Evolutionary conservation across 1,140 invertebrate species (phyloP).

Genomic region (Diploscapter pachys): DNA sequence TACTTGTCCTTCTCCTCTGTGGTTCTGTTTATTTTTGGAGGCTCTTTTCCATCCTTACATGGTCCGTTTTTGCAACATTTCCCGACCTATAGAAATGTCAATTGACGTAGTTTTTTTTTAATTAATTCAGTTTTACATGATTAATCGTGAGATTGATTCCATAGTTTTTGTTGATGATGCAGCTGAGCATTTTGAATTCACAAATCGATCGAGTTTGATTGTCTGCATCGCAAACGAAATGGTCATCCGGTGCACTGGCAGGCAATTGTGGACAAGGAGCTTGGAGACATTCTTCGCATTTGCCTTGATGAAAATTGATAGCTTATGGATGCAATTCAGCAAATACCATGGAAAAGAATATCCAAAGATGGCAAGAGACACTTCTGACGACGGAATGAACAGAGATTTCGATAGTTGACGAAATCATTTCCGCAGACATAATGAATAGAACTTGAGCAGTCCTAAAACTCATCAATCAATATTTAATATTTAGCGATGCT

Average conservation of each 20-base stretch:
- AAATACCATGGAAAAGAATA: slow-evolving; percentile 49
- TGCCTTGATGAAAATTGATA: slow-evolving; percentile 30
- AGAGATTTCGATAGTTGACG: slow-evolving; percentile 45
- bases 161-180: slow-evolving; percentile 49
- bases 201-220: slow-evolving; percentile 48
- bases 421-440: slow-evolving; percentile 50
- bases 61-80: slow-evolving; percentile 42
- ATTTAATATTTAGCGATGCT: slow-evolving; percentile 15
- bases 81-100: slow-evolving; percentile 33
- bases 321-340: background rate
- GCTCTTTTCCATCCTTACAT: slow-evolving; percentile 32
- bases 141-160: slow-evolving; percentile 49
- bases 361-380: slow-evolving; percentile 43
- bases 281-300: slow-evolving; percentile 43
- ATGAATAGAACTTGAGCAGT: slow-evolving; percentile 14
- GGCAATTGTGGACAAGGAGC: slow-evolving; percentile 39
- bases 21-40: slow-evolving; percentile 46
- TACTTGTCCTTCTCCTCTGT: slow-evolving; percentile 35
- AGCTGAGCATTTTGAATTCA: slow-evolving; percentile 53
- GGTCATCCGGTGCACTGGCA: slow-evolving; percentile 35
- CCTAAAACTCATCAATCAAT: slow-evolving; percentile 1
- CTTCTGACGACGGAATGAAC: slow-evolving; percentile 40
- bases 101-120: background rate
- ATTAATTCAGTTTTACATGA: slow-evolving; percentile 36
- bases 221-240: slow-evolving; percentile 51